Evolutionary conservation across 2,113 vertebrate genomes (phyloP).

Genomic region (Macquaria australasica): DNA sequence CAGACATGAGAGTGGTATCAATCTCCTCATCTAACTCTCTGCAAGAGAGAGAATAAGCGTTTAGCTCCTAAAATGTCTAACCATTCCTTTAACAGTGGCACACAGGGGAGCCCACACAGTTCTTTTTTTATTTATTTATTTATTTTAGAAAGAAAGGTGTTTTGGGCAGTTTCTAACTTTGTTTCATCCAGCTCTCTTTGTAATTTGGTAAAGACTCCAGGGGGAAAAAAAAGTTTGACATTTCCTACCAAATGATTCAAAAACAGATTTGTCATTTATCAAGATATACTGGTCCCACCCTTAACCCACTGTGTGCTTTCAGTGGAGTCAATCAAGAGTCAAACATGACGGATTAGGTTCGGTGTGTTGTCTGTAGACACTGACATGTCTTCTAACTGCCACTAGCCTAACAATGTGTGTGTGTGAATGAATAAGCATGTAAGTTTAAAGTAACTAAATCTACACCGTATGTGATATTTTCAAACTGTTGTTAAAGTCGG

Average conservation of each 20-base stretch:
- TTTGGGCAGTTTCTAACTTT: not conserved
- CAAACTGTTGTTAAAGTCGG: slow-evolving; percentile 1
- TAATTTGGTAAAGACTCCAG: not conserved
- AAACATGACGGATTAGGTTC: not conserved
- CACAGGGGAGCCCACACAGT: not conserved
- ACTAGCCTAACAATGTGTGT: not conserved
- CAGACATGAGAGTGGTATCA: not conserved
- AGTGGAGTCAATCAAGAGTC: not conserved
- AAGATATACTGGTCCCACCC: not conserved
- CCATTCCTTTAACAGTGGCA: not conserved
- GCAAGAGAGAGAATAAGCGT: too few species aligned
- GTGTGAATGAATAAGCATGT: not conserved
- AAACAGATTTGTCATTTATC: not conserved
- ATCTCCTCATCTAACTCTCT: not conserved
- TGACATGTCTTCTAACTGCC: not conserved
- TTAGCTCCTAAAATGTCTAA: not conserved
- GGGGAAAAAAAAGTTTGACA: not conserved
- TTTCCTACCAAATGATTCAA: not conserved
- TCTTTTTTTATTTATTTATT: not conserved
- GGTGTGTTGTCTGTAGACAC: not conserved
- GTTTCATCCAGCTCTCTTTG: not conserved
- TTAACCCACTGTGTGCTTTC: too few species aligned
- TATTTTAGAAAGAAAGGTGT: not conserved
- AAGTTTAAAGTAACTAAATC: not conserved
- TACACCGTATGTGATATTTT: not conserved